Conservation (phyloP, 2,888 invertebrate genomes). For the Trissolcus japonicus region DNA sequence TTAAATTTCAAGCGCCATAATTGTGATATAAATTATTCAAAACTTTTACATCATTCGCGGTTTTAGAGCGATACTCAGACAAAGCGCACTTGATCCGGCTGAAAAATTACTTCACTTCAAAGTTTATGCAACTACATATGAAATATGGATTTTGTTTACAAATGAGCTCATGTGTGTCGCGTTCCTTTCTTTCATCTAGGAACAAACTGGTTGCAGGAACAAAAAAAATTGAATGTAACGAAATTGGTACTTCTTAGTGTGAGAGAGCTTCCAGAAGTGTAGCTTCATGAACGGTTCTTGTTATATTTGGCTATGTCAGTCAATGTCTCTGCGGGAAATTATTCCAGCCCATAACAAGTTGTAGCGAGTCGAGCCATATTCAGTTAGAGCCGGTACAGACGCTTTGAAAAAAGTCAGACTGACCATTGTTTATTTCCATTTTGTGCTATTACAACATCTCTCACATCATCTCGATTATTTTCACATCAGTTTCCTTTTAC, state of each 20-base stretch:
- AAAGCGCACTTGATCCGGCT: too few species aligned
- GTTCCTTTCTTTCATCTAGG: too few species aligned
- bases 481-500: constrained; percentile 16
- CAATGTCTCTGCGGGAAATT: constrained; percentile 11
- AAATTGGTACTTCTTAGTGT: too few species aligned
- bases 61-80: too few species aligned
- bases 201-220: too few species aligned
- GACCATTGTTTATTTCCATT: neutral
- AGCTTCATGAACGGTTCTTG: too few species aligned
- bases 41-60: neutral
- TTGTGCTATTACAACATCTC: neutral
- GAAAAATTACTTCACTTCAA: neutral
- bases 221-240: too few species aligned
- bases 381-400: neutral
- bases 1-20: too few species aligned
- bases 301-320: constrained; percentile 6
- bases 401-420: too few species aligned
- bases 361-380: neutral
- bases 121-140: too few species aligned
- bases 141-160: too few species aligned
- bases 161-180: constrained; percentile 8
- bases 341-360: constrained; percentile 12
- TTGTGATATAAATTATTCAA: neutral
- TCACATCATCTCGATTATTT: constrained; percentile 14
- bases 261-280: too few species aligned